A percentile compares a stretch with the other conserved stretches of the same genome.
These are phyloP conservation scores for Cuniculus paca DNA, from an alignment of 2,797 vertebrate species.

Conservation along the genomic window DNA sequence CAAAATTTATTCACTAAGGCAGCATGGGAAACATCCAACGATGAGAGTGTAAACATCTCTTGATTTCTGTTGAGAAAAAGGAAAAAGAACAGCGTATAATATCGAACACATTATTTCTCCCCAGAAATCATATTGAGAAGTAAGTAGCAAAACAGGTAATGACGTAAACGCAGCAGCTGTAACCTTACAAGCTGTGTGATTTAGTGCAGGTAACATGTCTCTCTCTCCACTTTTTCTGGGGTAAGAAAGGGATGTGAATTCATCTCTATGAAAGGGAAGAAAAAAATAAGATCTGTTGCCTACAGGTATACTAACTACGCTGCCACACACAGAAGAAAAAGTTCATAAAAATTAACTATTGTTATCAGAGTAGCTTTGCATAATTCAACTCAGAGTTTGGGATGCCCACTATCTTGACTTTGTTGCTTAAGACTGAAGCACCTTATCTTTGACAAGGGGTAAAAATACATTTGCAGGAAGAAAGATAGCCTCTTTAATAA, in stretches of 20 bases:
- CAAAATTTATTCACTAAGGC: slow-evolving; percentile 68
- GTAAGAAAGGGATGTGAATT: neutral
- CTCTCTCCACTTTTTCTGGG: neutral
- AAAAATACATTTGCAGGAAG: no score
- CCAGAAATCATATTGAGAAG: neutral
- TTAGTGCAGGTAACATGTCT: neutral
- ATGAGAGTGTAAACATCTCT: slow-evolving; percentile 70
- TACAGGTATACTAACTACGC: neutral
- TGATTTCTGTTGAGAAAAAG: slow-evolving; percentile 41
- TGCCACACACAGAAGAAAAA: neutral
- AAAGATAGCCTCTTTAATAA: no score
- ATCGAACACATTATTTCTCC: neutral
- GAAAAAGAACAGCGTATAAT: neutral
- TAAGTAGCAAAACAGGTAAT: neutral
- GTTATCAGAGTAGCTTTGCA: no score
- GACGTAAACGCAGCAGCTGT: neutral
- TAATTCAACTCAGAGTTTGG: no score
- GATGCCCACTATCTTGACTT: no score
- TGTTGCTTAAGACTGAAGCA: no score
- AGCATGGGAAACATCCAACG: slow-evolving; percentile 26
- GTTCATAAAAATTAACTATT: neutral
- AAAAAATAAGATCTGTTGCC: neutral
- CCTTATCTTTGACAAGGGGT: no score
- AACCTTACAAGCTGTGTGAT: neutral
- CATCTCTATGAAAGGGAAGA: neutral